A percentile compares a stretch with the other conserved stretches of the same genome.
Evolutionary conservation across 2,113 vertebrate species (phyloP).

Genomic region (Leucoraja erinaceus): DNA sequence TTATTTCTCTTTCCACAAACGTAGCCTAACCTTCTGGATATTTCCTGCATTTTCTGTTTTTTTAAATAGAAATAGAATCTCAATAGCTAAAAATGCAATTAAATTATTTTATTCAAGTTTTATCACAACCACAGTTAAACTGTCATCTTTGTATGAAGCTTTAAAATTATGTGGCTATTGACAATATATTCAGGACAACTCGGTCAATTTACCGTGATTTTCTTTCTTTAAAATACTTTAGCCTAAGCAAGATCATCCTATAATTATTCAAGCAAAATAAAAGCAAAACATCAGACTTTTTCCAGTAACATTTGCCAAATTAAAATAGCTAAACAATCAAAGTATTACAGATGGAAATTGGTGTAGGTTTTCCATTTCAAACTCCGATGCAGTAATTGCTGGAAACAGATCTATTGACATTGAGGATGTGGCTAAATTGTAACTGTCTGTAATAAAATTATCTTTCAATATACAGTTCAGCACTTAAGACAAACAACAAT

Average conservation of each 20-base stretch:
- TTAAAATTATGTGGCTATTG: background rate
- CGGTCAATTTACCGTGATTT: background rate
- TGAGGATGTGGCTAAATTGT: background rate
- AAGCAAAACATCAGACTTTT: background rate
- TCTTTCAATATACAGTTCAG: background rate
- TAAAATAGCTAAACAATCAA: background rate
- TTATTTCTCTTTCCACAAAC: too few species aligned
- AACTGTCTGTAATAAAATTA: background rate
- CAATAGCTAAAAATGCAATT: background rate
- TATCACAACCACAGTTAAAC: background rate
- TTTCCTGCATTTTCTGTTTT: too few species aligned
- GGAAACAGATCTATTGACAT: background rate
- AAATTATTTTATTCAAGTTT: background rate
- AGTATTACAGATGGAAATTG: background rate
- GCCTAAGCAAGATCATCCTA: background rate
- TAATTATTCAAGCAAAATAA: background rate
- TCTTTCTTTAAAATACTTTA: background rate
- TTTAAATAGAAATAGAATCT: too few species aligned
- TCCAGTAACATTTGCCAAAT: background rate
- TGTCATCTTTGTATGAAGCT: background rate
- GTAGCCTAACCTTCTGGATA: too few species aligned
- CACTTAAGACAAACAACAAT: background rate
- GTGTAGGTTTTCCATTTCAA: background rate
- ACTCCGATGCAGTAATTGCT: background rate
- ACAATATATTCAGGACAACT: background rate